Evolutionary conservation across 64 coral and sea anemone genomes (phyloP), one percentile per base, ranked within the genome.

Genomic region (Cladopsammia gracilis): DNA sequence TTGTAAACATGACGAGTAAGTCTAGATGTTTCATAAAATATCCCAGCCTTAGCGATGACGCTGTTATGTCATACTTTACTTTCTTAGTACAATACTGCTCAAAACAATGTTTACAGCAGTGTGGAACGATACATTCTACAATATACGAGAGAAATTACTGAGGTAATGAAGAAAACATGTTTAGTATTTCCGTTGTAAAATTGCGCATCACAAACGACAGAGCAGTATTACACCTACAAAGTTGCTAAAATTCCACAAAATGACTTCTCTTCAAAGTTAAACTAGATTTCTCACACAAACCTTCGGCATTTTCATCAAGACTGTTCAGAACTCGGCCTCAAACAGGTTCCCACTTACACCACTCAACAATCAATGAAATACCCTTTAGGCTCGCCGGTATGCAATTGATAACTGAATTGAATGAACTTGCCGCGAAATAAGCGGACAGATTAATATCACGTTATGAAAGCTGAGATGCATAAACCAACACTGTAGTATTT

Each of bases 331-430:
- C 7, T 56, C 7, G 3, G 7, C 12, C 12, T 56, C 53, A 56
- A 56, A 7, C 53, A 12, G 7, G 5, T 56, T 12, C 7, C 7
- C 53, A 7, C 7, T 12, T 10, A 56, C 53, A 10, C 53, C 53
- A 10, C 53, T 7, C 5, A 56, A 6, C 53, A 56, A 49, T 14
- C 19, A 20, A 48, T 48, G 34, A 48, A 20, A 18, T 4, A 48
- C 12, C 44, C 20, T 18, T 48, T 4, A 14, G 48, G 46, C 13
- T 13, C 2, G 72, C 15, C 15, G 72, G 44, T 49, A 48, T 49
- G 59, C 59, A 76, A 51, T 46, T 49, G 79, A 83, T 83, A 62
- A 46, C 34, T 83, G 54, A 83, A 83, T 65, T 83, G 54, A 83
- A 83, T 65, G 42, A 65, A 60, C 57, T 48, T n/a, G 43, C 61